Evolutionary conservation across 2,113 vertebrate genomes (phyloP).

Genomic region (Naja naja): DNA sequence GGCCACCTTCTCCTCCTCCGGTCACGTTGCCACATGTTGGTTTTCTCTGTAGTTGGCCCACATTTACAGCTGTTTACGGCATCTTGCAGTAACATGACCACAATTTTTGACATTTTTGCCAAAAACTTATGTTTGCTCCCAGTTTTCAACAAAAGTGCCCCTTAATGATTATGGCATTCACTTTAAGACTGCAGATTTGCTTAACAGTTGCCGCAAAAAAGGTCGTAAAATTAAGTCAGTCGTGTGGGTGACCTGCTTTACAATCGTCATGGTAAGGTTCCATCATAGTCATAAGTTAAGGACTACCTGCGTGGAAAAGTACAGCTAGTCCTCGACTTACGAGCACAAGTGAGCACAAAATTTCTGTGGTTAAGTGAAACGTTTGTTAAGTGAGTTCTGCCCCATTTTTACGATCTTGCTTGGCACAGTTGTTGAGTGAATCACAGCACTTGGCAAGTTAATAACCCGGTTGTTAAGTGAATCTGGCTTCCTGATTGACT

Average conservation of each 20-base stretch:
- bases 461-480: too few relatives aligned
- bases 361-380: too few relatives aligned
- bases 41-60: neutral
- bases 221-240: neutral
- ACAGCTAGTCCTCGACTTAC: too few relatives aligned
- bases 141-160: neutral
- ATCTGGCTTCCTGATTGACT: too few relatives aligned
- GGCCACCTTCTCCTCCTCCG: neutral
- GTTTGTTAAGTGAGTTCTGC: too few relatives aligned
- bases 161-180: neutral
- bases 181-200: neutral
- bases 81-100: neutral
- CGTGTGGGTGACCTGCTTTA: neutral
- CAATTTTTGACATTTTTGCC: neutral
- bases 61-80: neutral
- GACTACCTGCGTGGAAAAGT: neutral
- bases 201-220: neutral
- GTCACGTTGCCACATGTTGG: neutral
- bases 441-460: too few relatives aligned
- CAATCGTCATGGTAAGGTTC: accelerated
- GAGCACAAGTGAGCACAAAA: too few relatives aligned
- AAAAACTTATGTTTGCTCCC: neutral
- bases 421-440: too few relatives aligned
- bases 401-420: too few relatives aligned
- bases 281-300: neutral